Evolutionary conservation across 1,140 invertebrate genomes (phyloP), one percentile per base, ranked within the genome.

Genomic region (Bactericera cockerelli): DNA sequence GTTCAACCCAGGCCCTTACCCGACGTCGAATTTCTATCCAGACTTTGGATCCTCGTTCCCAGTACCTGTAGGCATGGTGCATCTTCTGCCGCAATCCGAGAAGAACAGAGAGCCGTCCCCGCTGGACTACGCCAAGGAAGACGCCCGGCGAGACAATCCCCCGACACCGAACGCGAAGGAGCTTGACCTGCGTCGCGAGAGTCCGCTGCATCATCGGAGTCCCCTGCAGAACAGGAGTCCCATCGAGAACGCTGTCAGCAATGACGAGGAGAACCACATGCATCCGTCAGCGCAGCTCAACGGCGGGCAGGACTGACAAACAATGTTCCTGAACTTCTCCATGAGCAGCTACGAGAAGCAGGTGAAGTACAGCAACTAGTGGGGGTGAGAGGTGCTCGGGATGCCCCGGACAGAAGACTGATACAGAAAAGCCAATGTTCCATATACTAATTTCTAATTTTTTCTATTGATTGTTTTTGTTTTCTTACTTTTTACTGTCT

Each of bases 61-160:
- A 0, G 81, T 90, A 64, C 86, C 85, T 14, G 77, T 89, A 1
- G 86, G 82, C 66, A 89, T 89, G 86, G 77, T 88, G 28, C 86
- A 89, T 67, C 72, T 88, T 31, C 67, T 89, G 63, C 86, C 85
- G 10, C 86, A 84, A 49, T 49, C 42, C 19, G 42, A 49, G 42
- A 49, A 49, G 19, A 49, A 49, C 42, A 49, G 42, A 16, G 42
- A 49, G 22, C 42, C 42, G 6, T 49, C 42, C 4, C 42, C 42
- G 19, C 19, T 49, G 22, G 42, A 49, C 42, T 49, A 49, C 19
- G 42, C 42, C 42, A 49, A 49, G 22, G 42, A 49, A 49, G 42
- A 49, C 19, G 42, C 42, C 4, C n/a, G 42, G 42, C 6, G 42
- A 22, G 42, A 49, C 22, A 49, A 49, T 10, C 42, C 42, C 3